These are phyloP conservation scores for Cynopterus sphinx DNA, from an alignment of 2,797 vertebrate species.

Conservation along the genomic window DNA sequence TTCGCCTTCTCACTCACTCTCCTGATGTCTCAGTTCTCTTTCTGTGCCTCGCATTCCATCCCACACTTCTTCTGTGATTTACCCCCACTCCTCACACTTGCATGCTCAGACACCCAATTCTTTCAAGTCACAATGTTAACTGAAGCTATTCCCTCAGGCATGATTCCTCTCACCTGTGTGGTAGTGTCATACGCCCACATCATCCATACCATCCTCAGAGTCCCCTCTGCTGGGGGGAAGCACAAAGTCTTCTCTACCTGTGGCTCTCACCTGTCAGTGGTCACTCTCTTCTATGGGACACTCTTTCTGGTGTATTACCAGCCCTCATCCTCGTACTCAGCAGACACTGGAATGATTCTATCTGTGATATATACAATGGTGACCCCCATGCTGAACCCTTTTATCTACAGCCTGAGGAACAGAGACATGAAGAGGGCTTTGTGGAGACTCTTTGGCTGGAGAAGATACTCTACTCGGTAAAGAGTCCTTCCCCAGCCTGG, in stretches of 20 bases:
- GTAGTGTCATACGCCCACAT: constrained; percentile 62
- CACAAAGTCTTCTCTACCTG: constrained; percentile 65
- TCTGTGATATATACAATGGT: constrained; percentile 61
- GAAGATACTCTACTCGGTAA: neutral
- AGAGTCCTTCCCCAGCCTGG: neutral
- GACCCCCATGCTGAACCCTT: constrained; percentile 69
- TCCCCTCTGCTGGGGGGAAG: constrained; percentile 44
- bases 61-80: constrained; percentile 86
- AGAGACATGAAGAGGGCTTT: constrained; percentile 58
- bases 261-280: constrained; percentile 65
- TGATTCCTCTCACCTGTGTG: constrained; percentile 57
- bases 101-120: constrained; percentile 68
- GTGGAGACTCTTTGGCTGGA: neutral
- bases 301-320: constrained; percentile 62
- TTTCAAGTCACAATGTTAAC: constrained; percentile 43
- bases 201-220: constrained; percentile 37
- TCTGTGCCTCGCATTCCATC: constrained; percentile 83
- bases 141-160: constrained; percentile 6
- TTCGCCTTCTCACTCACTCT: constrained; percentile 59
- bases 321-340: constrained; percentile 51
- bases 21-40: constrained; percentile 81
- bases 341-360: constrained; percentile 38
- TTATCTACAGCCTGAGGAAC: constrained; percentile 67
- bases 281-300: constrained; percentile 66
- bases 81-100: constrained; percentile 81